Conservation (phyloP, 2,113 vertebrate species). For the Pycnonotus jocosus region DNA sequence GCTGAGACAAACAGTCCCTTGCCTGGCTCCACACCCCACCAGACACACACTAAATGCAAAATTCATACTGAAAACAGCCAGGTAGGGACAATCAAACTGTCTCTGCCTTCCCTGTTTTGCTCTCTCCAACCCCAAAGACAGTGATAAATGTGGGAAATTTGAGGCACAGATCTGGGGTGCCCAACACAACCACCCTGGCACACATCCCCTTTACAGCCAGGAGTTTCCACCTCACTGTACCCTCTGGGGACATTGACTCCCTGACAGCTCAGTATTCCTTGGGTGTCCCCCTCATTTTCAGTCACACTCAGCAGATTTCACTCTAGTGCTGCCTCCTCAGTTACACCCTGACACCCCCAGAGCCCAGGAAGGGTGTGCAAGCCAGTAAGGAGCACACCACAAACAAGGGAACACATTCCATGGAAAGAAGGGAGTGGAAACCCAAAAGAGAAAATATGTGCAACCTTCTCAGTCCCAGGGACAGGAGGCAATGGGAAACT, state of each 20-base stretch:
- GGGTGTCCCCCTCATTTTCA: not conserved
- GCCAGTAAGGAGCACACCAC: accelerated
- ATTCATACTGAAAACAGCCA: not conserved
- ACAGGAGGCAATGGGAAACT: not conserved
- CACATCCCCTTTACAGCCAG: not conserved
- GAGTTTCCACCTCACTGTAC: not conserved
- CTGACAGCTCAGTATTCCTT: not conserved
- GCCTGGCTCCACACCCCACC: not conserved
- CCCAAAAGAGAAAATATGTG: not conserved
- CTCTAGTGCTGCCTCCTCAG: not conserved
- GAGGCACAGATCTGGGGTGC: not conserved
- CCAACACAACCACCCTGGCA: not conserved
- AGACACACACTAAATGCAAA: not conserved
- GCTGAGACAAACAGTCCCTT: not conserved
- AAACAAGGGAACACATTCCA: not conserved
- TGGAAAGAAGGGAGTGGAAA: not conserved
- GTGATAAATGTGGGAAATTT: not conserved
- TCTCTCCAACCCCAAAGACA: not conserved
- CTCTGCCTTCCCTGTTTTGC: accelerated
- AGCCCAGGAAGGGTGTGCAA: not conserved
- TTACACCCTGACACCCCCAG: not conserved
- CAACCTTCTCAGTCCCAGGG: not conserved
- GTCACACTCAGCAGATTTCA: not conserved
- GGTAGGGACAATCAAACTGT: not conserved
- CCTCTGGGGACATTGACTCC: too few species aligned